Percentiles rank a stretch among this genome's conserved stretches.
Evolutionary conservation across 2,888 invertebrate species (phyloP).

Genomic region (Adelphocoris suturalis): DNA sequence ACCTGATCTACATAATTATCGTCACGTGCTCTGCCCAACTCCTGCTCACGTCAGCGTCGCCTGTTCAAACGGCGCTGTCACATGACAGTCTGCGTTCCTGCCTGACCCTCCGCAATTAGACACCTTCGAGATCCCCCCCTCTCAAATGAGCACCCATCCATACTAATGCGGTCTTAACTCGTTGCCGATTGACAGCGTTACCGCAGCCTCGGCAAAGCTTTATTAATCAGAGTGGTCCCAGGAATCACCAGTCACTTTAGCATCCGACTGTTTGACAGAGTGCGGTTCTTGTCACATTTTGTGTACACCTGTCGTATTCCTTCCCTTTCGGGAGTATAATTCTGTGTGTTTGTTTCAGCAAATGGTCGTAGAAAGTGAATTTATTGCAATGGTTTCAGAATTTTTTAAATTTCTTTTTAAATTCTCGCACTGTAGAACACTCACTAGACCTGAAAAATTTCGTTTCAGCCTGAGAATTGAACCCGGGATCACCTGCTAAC

Average conservation of each 20-base stretch:
- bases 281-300: too few relatives aligned
- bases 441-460: too few relatives aligned
- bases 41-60: not conserved
- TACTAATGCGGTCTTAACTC: slow-evolving; percentile 48
- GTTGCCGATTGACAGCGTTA: slow-evolving; percentile 23
- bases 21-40: not conserved
- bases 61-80: not conserved
- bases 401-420: too few relatives aligned
- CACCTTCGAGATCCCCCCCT: not conserved
- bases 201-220: not conserved
- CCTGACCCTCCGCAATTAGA: slow-evolving; percentile 35
- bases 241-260: not conserved
- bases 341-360: too few relatives aligned
- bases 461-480: too few relatives aligned
- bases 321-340: too few relatives aligned
- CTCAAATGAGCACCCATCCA: slow-evolving; percentile 23
- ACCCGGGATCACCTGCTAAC: too few relatives aligned
- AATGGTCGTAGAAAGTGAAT: too few relatives aligned
- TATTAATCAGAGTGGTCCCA: slow-evolving; percentile 4
- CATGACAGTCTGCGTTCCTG: slow-evolving; percentile 29
- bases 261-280: not conserved
- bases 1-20: slow-evolving; percentile 61
- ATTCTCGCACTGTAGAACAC: too few relatives aligned
- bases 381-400: too few relatives aligned
- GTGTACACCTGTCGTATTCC: too few relatives aligned